Evolutionary conservation across 2,113 vertebrate genomes (phyloP), one percentile per base, ranked within the genome.

Genomic region (Promerops cafer): DNA sequence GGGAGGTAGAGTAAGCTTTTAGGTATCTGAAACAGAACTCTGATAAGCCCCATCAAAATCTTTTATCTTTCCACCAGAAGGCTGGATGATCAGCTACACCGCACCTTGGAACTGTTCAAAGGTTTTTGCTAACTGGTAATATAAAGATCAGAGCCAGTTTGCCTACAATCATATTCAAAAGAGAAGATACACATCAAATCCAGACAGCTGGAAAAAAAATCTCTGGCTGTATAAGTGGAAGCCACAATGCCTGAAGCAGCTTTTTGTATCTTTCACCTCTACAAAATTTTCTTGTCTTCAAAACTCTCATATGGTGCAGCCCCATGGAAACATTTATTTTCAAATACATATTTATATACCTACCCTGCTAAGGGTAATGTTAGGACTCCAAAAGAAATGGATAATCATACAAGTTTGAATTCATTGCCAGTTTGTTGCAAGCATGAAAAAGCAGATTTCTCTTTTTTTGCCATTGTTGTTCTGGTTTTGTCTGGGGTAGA

Each of bases 231-330:
- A 10, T 40, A 74, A 87, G 24, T 77, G 56, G 47, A 92, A 93
- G 78, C 42, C 71, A 66, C 75, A 90, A 69, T 70, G 84, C 90
- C 74, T 66, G 87, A 93, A 96, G 92, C 75, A 90, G 39, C 13
- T 87, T 96, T 83, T 85, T 57, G 61, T 76, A 74, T 85, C 66
- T 87, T 94, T 90, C 81, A 94, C 74, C 54, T 94, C 89, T 54
- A 54, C 33, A 44, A 87, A 84, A 87, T n/a, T 44, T 84, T 84
- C 42, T 20, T 44, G 42, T 54, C 79, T 91, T 91, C 79, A 83
- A 57, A 93, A 90, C 78, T 88, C 75, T 88, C 77, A 59, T 39
- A 63, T 52, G 56, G 28, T 86, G n/a, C 54, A 83, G 52, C 15
- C 56, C 53, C 42, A 30, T 71, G 50, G 68, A 95, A 93, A 83